Conservation (phyloP, 2,797 vertebrate genomes). For the Pseudomugil gertrudae region DNA sequence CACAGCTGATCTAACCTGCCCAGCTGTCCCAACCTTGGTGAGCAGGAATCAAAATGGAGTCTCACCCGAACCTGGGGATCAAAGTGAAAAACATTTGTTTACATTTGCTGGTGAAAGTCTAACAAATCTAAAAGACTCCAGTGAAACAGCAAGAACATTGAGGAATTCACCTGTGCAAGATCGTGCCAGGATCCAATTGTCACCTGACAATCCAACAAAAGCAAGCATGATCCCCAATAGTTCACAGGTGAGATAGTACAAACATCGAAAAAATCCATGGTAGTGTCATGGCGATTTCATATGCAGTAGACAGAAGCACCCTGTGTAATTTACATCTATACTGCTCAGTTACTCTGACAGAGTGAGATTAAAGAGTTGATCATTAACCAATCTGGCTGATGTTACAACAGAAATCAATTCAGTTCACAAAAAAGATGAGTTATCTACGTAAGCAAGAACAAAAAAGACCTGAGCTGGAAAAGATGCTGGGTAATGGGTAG, state of each 20-base stretch:
- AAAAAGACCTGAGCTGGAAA: neutral
- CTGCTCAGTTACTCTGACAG: neutral
- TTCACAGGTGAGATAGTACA: conserved; percentile 46
- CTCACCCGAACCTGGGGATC: conserved; percentile 2
- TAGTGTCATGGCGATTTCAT: too few species aligned
- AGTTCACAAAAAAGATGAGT: neutral
- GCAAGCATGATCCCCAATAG: conserved; percentile 12
- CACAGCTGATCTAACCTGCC: conserved; percentile 12
- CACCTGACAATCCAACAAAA: conserved; percentile 26
- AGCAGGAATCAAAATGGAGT: conserved; percentile 39
- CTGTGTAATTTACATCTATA: neutral
- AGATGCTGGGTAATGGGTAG: neutral
- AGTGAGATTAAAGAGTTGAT: too few species aligned
- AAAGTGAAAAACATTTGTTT: conserved; percentile 2
- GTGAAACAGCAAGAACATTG: conserved; percentile 6
- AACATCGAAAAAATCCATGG: neutral
- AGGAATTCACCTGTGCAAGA: conserved; percentile 38
- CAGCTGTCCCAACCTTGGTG: neutral
- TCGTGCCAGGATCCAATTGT: neutral
- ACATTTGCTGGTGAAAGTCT: conserved; percentile 9
- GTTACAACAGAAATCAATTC: neutral
- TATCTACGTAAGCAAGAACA: neutral
- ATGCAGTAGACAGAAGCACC: neutral
- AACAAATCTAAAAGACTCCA: conserved; percentile 14
- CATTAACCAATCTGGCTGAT: neutral